Base-by-base conservation (phyloP, 2,888 invertebrate genomes). In the Chalcis sispes region DNA sequence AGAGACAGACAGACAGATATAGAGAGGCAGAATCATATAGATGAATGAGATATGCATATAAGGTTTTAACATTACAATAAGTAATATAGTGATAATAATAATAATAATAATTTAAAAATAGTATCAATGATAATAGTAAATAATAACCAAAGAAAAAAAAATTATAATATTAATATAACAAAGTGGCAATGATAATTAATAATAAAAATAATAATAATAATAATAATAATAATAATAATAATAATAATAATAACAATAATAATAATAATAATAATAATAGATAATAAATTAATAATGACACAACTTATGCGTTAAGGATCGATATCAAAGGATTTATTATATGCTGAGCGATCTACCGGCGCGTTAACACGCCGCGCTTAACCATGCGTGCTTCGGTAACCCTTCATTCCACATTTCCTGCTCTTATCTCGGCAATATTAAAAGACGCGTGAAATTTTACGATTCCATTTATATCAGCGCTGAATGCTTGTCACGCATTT, bases 351-450 rank as follows among this genome's bases (percentile, higher is more conserved):
- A 81, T 82, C 81, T 85, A 83, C 83, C 82, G 80, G 69, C 82
- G 77, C 82, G 81, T 78, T n/a, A n/a, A 78, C 85, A 83, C 82
- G 85, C 84, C 87, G 85, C 83, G 85, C 87, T 84, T 84, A 82
- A 85, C 85, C 85, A 85, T 77, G 70, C 71, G 71, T 54, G 25
- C 18, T 15, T 52, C n/a, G 23, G 2, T 42, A 42, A 2, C 15
- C 7, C 42, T 42, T 13, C 15, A 8, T 42, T 4, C 36, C 5
- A 36, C 5, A 4, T 42, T 42, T 13, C 15, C 2, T 42, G 42
- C 42, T 2, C 15, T 42, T 42, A 42, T n/a, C n/a, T n/a, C n/a
- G n/a, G n/a, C n/a, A n/a, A 42, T 42, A 42, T 13, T 42, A 15
- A 15, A 36, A 36, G 36, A n/a, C 10, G 10, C 32, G n/a, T 32